Percentiles rank a stretch among this genome's conserved stretches.
Evolutionary conservation across 2,113 vertebrate species (phyloP).

Genomic region (Aviceda subcristata): DNA sequence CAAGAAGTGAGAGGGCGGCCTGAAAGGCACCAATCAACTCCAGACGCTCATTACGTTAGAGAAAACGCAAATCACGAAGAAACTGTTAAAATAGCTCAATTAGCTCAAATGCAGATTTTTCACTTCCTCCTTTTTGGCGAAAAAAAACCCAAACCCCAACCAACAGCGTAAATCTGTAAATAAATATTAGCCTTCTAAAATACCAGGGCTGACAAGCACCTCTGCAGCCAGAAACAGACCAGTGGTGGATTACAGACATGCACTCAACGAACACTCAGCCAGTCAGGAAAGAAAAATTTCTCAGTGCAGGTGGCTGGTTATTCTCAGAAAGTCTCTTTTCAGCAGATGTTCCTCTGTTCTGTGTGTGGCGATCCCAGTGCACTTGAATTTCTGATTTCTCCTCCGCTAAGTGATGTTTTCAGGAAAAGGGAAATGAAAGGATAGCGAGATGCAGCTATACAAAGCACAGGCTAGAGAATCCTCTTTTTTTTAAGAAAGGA

Average conservation of each 20-base stretch:
- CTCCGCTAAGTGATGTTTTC: background rate
- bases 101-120: background rate
- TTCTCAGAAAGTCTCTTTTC: background rate
- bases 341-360: background rate
- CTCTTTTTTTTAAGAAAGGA: background rate
- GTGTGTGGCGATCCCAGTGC: background rate
- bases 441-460: background rate
- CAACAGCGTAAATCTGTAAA: background rate
- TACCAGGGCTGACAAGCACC: background rate
- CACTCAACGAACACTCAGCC: rapidly evolving
- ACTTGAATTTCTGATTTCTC: background rate
- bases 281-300: background rate
- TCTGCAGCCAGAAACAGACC: background rate
- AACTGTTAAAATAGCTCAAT: background rate
- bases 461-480: background rate
- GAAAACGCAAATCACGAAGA: background rate
- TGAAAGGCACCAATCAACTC: background rate
- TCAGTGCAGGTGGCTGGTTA: background rate
- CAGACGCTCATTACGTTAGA: background rate
- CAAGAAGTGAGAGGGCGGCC: background rate
- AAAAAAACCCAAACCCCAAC: background rate
- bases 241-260: background rate
- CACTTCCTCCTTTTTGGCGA: background rate
- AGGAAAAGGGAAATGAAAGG: background rate
- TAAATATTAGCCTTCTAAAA: background rate